Evolutionary conservation across 2,888 invertebrate genomes (phyloP), one percentile per base, ranked within the genome.

Genomic region (Spisula solida): DNA sequence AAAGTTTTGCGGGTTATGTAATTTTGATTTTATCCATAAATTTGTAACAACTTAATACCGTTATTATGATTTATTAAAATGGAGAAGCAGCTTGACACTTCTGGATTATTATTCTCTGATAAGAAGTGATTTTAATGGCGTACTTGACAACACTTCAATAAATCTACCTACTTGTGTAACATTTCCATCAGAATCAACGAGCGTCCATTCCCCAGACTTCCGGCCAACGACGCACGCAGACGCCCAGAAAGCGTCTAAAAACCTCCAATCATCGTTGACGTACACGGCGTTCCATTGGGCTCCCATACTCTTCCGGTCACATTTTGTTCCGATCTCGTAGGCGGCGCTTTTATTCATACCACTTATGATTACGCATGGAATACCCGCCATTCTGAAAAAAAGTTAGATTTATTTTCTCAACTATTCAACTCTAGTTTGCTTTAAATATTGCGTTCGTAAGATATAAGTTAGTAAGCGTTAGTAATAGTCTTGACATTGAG

Each of bases 201-300:
- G 93, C 10, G 95, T 91, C 96, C 96, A 96, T 56, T 95, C 95
- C 20, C 95, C 94, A 6, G 94, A 92, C 48, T 93, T 94, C 51
- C 94, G 92, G 6, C 95, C 96, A 34, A 96, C 95, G 4, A 96
- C 94, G 87, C 95, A 95, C 8, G 95, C 95, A 34, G 95, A 95
- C 29, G 96, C 96, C 96, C 96, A 96, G 92, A 96, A 96, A 34
- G 95, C 94, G 87, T 96, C 96, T 4, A 96, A 82, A 85, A 96
- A 95, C 20, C 95, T 93, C 96, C 96, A 96, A 75, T 95, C 94
- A n/a, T 93, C 95, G 41, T 94, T 93, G 18, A 96, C 92, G 81
- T 93, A 95, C 8, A 96, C 96, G 20, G 95, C 95, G 91, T 96
- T 96, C 96, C 96, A 96, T 93, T 96, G 96, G 14, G 96, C 96